Evolutionary conservation across 2,113 vertebrate genomes (phyloP), one percentile per base, ranked within the genome.

Genomic region (Copsychus sechellarum): DNA sequence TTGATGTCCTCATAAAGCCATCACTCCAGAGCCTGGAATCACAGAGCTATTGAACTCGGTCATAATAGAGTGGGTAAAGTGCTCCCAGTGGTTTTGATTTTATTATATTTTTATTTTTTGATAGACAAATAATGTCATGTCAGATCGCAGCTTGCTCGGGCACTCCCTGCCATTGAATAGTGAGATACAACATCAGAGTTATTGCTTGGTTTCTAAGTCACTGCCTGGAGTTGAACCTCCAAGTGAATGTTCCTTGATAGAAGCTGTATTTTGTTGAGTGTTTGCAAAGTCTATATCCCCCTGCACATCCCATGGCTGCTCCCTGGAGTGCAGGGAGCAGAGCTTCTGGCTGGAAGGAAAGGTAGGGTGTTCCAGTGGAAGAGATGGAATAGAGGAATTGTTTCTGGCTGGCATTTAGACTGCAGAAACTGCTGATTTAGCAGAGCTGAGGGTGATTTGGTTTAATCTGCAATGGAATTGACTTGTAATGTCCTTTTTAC

Each of bases 1-100:
- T 93, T 97, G 93, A 97, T 96, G 79, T 93, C 81, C 92, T 88
- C 95, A 31, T 96, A 96, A 97, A 97, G 57, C 94, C 69, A 96
- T 96, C 93, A 86, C 88, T 95, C 86, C 83, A 42, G 71, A 78
- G 90, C 53, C 14, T 78, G 90, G 92, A 92, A 93, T 79, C 33
- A 6, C 33, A 71, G 69, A 76, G 77, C 79, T 92, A 11, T 95
- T 93, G 92, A 93, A 83, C 88, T 94, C 36, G 2, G 56, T 65
- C 80, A 26, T 90, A 90, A 95, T 9, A 43, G 60, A 74, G 28
- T 18, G 80, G 65, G 74, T 88, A 53, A 92, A 93, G 53, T 61
- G 70, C 56, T 88, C 90, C 92, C 76, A 53, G 17, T n/a, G 42
- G 87, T 25, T 94, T 90, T 33, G 12, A 28, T 73, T 86, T 71